These are phyloP conservation scores for Rhyzopertha dominica DNA, from an alignment of 1,140 invertebrate species.

Conservation along the genomic window DNA sequence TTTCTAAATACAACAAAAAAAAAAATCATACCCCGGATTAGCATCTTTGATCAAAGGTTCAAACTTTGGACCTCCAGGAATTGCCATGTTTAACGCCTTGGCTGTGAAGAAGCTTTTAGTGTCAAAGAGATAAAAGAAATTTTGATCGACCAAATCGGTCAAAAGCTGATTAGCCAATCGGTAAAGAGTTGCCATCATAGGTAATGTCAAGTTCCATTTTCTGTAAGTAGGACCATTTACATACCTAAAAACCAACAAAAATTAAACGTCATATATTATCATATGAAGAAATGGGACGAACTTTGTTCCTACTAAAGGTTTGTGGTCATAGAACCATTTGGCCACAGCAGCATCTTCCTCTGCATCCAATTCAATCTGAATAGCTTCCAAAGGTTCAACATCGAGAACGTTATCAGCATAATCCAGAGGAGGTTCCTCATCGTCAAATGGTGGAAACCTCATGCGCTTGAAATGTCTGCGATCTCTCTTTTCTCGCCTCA, in stretches of 20 bases:
- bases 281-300: conserved; percentile 45
- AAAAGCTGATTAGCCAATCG: conserved; percentile 96
- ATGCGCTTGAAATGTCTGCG: conserved; percentile 98
- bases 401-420: conserved; percentile 99
- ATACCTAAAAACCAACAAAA: conserved; percentile 65
- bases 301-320: conserved; percentile 87
- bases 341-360: conserved; percentile 91
- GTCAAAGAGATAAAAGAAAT: conserved; percentile 99
- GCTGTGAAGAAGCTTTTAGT: conserved; percentile 99
- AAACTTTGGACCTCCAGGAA: conserved; percentile 99
- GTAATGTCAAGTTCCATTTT: conserved; percentile 90
- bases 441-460: conserved; percentile 99
- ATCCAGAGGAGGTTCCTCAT: conserved; percentile 98
- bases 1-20: neutral
- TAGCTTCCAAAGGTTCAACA: conserved; percentile 97
- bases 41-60: conserved; percentile 98
- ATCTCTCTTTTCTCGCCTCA: conserved; percentile 98
- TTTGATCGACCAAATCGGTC: conserved; percentile 96
- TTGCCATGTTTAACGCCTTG: conserved; percentile 99
- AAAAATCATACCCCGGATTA: conserved; percentile 71
- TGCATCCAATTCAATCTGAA: conserved; percentile 95
- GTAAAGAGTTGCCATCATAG: conserved; percentile 97
- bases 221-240: conserved; percentile 98
- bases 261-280: conserved; percentile 1
- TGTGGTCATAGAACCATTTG: conserved; percentile 99